Evolutionary conservation across 2,797 vertebrate species (phyloP).

Genomic region (Chloroceryle amazona): DNA sequence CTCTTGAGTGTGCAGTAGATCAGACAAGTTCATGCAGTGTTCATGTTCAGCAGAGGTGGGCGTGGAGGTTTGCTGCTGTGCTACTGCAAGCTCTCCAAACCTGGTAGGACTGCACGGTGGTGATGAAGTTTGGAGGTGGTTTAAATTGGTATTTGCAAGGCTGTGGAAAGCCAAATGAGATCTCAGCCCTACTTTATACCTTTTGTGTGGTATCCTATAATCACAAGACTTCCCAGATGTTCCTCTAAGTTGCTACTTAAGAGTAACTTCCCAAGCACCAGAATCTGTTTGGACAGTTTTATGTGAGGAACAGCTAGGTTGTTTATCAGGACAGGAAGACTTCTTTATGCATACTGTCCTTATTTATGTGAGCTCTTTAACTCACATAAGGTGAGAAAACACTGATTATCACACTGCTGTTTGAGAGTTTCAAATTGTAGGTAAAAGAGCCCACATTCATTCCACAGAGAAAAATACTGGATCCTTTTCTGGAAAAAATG

Average conservation of each 20-base stretch:
- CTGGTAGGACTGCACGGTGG: too few species aligned
- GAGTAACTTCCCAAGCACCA: not conserved
- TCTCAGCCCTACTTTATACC: not conserved
- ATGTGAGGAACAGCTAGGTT: not conserved
- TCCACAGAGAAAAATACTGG: not conserved
- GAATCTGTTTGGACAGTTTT: not conserved
- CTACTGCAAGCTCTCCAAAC: not conserved
- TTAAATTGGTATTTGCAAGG: not conserved
- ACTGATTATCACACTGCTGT: not conserved
- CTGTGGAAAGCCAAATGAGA: not conserved
- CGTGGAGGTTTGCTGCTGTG: not conserved
- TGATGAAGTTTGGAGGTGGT: not conserved
- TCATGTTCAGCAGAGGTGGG: not conserved
- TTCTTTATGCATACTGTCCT: not conserved
- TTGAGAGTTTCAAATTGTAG: not conserved
- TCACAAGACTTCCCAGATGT: not conserved
- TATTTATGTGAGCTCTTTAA: not conserved
- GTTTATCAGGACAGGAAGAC: not conserved
- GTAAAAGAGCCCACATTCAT: not conserved
- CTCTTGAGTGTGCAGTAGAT: not conserved
- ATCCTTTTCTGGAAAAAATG: not conserved
- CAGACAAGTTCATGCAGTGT: not conserved
- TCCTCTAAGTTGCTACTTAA: not conserved
- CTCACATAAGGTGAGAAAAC: conserved; percentile 11
- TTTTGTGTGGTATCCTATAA: not conserved